These are phyloP conservation scores for Polydrusus tereticollis DNA, from an alignment of 2,888 invertebrate genomes.

Conservation along the genomic window DNA sequence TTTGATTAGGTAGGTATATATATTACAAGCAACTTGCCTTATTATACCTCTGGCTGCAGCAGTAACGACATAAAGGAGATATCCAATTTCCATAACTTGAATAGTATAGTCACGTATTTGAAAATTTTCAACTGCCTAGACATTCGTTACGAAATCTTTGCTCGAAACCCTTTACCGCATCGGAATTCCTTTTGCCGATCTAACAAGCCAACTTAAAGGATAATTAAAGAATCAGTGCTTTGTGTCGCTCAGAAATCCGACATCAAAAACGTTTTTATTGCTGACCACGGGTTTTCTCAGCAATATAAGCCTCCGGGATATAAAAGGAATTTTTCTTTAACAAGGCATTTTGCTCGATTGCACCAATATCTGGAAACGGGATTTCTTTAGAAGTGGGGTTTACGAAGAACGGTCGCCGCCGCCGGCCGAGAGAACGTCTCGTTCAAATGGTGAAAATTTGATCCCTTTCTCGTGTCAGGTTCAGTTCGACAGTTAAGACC, in stretches of 20 bases:
- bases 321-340: slow-evolving; percentile 47
- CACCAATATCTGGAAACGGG: slow-evolving; percentile 37
- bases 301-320: slow-evolving; percentile 43
- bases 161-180: slow-evolving; percentile 19
- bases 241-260: slow-evolving; percentile 45
- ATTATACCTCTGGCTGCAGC: background rate
- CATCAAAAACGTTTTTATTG: slow-evolving; percentile 48
- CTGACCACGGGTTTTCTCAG: slow-evolving; percentile 44
- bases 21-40: background rate
- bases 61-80: background rate
- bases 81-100: background rate
- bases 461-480: slow-evolving; percentile 31
- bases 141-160: slow-evolving; percentile 1
- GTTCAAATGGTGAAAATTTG: slow-evolving; percentile 31
- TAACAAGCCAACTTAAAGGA: slow-evolving; percentile 41
- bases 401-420: slow-evolving; percentile 20
- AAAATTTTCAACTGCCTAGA: slow-evolving; percentile 9
- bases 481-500: slow-evolving; percentile 8
- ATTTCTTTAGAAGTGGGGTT: slow-evolving; percentile 25
- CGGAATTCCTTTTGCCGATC: slow-evolving; percentile 24
- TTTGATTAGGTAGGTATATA: too few species aligned
- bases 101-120: background rate
- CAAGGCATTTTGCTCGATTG: slow-evolving; percentile 49
- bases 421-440: background rate
- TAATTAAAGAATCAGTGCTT: slow-evolving; percentile 48